Base-by-base conservation (phyloP, 2,797 vertebrate species). In the Sebastiscus albofasciatus region DNA sequence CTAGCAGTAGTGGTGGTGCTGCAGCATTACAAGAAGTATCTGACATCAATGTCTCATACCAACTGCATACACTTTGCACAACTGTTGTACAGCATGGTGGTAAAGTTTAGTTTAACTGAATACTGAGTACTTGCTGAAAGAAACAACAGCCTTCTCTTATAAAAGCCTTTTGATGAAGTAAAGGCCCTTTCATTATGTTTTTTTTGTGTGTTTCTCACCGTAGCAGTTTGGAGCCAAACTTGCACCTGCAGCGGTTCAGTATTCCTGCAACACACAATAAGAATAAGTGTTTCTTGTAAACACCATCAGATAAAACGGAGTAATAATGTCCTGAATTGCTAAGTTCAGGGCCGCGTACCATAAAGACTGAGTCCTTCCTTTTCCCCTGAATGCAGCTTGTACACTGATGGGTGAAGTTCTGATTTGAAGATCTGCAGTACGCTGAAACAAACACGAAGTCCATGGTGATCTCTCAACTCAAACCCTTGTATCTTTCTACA, bases 361-460 rank as follows among this genome's bases (percentile, higher is more conserved):
- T 96, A 99, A 77, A 99, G 97, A 91, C 98, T 99, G 77, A 99
- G 95, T 74, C 99, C 98, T 93, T 99, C 98, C 89, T 99, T 99
- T 92, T 97, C 94, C 74, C 98, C 97, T 42, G 95, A 98, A 80
- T 97, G 95, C 58, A 98, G 90, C 90, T 99, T 99, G 92, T 98
- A 99, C 64, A 98, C 97, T 0, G 99, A 99, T 42, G 99, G 99
- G 80, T 99, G 99, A 33, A 95, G 93, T 62, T 99, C 98, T 61
- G 96, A 97, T 94, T 99, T 99, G 92, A 99, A 99, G 94, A 99
- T 97, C 90, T 99, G 98, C 54, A 99, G 94, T 34, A 98, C 97
- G 80, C 97, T 97, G 82, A 84, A 54, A 84, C 10, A 88, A 89
- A 79, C 4, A 68, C 27, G 70, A 79, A 56, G 69, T 64, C 18